Base-by-base conservation (phyloP, 2,113 vertebrate species). In the Notothenia coriiceps region DNA sequence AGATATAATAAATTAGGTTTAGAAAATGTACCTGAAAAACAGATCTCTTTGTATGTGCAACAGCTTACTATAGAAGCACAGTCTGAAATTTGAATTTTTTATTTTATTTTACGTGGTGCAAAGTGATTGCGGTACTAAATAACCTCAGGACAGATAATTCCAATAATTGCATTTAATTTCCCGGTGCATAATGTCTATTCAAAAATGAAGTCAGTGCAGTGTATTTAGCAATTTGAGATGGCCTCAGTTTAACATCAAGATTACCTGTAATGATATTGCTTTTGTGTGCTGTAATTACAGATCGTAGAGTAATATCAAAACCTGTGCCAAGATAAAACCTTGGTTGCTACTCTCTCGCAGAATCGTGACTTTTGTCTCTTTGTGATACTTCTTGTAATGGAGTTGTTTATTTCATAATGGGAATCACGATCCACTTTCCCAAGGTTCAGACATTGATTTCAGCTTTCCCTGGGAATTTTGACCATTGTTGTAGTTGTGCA, bases 361-460 rank as follows among this genome's bases (percentile, higher is more conserved):
- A 75, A 81, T 93, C 90, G 80, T 91, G 89, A 92, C 85, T 89
- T 82, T 40, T 74, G 65, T 77, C 80, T 73, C 82, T 71, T 89
- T 88, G 63, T 86, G 50, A 54, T 55, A 55, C 73, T 65, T 11
- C 13, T 84, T 77, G 52, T 88, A 86, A 90, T 83, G 11, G 49
- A 66, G 57, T 18, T 87, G 70, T 84, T 91, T 86, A 73, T 85
- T 82, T 79, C 74, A 0, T 2, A 82, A 62, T 11, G 3, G 7
- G 43, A 79, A 85, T 92, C 87, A 90, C 49, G 17, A 88, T 35
- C 56, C 64, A 35, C 43, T 77, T 62, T 63, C 35, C 35, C 35
- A 56, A 1, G 43, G 43, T 13, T 80, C 7, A 46, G 14, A 59
- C 10, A 61, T 9, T 51, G 44, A 40, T 70, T 59, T 57, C 17